These are phyloP conservation scores for Dendropsophus ebraccatus DNA, from an alignment of 2,113 vertebrate species.

Conservation along the genomic window DNA sequence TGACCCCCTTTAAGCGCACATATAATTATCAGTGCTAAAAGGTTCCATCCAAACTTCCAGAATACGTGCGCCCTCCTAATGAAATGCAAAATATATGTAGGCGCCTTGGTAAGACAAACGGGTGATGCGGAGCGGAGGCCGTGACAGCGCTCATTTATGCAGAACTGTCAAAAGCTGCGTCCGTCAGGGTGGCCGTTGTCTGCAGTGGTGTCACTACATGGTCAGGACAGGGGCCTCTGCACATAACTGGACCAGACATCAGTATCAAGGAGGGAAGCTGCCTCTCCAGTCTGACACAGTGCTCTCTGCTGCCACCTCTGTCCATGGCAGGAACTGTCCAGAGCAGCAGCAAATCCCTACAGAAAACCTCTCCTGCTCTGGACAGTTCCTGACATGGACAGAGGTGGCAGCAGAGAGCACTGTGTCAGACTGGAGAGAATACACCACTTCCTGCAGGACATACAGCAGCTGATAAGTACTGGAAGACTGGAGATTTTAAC, in stretches of 20 bases:
- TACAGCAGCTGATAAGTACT: no score
- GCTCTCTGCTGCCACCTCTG: no score
- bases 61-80: constrained; percentile 20
- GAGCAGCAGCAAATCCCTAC: no score
- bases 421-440: no score
- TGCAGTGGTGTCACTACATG: constrained; percentile 20
- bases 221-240: not conserved
- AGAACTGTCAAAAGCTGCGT: constrained; percentile 16
- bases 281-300: no score
- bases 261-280: not conserved
- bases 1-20: not conserved
- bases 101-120: constrained; percentile 13
- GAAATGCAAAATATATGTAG: constrained; percentile 47
- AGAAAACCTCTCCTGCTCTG: no score
- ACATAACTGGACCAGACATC: not conserved
- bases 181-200: constrained; percentile 3
- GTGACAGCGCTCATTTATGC: constrained; percentile 30
- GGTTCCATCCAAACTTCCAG: constrained; percentile 19
- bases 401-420: no score
- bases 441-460: no score
- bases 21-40: constrained; percentile 28
- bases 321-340: no score
- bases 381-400: no score
- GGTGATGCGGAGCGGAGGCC: not conserved
- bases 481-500: no score